A percentile compares a stretch with the other conserved stretches of the same genome.
These are phyloP conservation scores for Netelia virgata DNA, from an alignment of 2,888 invertebrate genomes.

Conservation along the genomic window DNA sequence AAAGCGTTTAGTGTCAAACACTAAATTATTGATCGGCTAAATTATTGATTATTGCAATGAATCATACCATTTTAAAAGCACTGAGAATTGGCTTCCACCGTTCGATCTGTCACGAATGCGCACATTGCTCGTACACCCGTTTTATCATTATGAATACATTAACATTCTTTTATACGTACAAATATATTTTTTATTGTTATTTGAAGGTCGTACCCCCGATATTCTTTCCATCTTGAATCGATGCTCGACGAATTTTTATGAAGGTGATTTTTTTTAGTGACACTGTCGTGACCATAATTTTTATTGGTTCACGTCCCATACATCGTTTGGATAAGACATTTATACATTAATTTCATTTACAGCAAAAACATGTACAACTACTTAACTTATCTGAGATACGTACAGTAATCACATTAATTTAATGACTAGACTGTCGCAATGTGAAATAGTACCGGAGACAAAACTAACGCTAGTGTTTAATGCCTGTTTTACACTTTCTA, in stretches of 20 bases:
- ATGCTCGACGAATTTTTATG: background rate
- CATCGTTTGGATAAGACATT: slow-evolving; percentile 70
- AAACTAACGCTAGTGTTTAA: slow-evolving; percentile 44
- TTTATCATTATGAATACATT: background rate
- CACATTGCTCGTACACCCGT: background rate
- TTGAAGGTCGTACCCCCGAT: background rate
- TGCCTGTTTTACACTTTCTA: slow-evolving; percentile 50
- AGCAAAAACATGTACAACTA: slow-evolving; percentile 73
- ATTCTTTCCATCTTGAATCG: background rate
- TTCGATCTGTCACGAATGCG: background rate
- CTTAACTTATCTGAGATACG: slow-evolving; percentile 70
- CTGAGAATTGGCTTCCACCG: background rate
- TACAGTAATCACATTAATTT: slow-evolving; percentile 69
- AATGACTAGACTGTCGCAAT: slow-evolving; percentile 60
- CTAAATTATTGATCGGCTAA: background rate
- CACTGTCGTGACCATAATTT: slow-evolving; percentile 34
- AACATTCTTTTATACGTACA: slow-evolving; percentile 2
- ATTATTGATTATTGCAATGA: background rate
- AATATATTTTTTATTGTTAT: slow-evolving; percentile 1
- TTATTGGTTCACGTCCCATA: slow-evolving; percentile 62
- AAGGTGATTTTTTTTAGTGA: background rate
- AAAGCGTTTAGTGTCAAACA: too few species aligned
- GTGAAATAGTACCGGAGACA: slow-evolving; percentile 40
- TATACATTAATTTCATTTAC: slow-evolving; percentile 74
- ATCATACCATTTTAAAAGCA: background rate